Base-by-base conservation (phyloP, 2,113 vertebrate species). In the Eulacestoma nigropectus region DNA sequence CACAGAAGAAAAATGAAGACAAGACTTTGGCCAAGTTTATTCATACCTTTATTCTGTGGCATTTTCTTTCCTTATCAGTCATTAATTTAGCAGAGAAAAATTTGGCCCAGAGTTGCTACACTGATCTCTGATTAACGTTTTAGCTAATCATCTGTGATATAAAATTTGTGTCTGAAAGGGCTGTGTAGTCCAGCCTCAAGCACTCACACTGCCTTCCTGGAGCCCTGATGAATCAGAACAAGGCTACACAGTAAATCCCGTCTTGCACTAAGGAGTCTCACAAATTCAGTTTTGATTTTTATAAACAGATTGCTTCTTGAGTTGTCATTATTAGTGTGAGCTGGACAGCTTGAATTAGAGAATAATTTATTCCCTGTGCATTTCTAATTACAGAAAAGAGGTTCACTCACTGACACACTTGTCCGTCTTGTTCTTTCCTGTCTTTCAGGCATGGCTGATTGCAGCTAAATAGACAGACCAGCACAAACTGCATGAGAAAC, bases 281-380 rank as follows among this genome's bases (percentile, higher is more conserved):
- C 95, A 79, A 95, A 96, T 96, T 96, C 89, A 41, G 91, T 93
- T 96, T 89, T 95, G 72, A 79, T 91, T 94, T 96, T 93, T 95
- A 77, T 93, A 97, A 98, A 97, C 98, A 97, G 98, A 97, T 98
- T 98, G 97, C 97, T 97, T 96, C 94, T 93, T 87, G 77, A 96
- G 97, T 97, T 98, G 97, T 98, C 98, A 94, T 98, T 98, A 98
- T 98, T 98, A 98, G 97, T 98, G 97, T 95, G 97, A 97, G 95
- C 97, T 97, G 98, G 98, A 98, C 98, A 98, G 98, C 97, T 98
- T 98, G 98, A 98, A 98, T 97, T 97, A 69, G 96, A 97, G 96
- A 97, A 98, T 98, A 98, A 98, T 98, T 98, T 98, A 98, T 98
- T 98, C 98, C 97, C 98, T 83, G 98, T 97, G 98, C 98, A 98